Conservation (phyloP, 1,140 invertebrate species). For the Trialeurodes vaporariorum region DNA sequence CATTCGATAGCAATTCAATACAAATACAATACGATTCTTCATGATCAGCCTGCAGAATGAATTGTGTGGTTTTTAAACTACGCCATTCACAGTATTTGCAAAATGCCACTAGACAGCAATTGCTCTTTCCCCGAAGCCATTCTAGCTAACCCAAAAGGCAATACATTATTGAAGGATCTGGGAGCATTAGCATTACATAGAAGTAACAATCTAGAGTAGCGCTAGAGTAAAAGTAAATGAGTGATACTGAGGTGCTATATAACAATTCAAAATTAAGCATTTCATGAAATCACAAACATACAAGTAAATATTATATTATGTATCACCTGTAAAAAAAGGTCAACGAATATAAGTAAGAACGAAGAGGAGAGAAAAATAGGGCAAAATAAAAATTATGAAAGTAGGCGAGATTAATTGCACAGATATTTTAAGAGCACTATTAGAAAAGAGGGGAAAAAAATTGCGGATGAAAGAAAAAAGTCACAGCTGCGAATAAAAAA, state of each 20-base stretch:
- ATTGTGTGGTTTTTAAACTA: no score
- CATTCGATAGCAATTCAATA: no score
- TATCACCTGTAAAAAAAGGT: neutral
- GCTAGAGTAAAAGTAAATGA: neutral
- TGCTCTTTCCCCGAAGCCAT: no score
- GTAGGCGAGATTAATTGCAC: neutral
- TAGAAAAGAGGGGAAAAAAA: no score
- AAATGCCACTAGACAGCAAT: no score
- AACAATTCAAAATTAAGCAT: neutral
- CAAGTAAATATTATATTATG: neutral
- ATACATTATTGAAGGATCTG: neutral
- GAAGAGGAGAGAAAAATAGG: neutral
- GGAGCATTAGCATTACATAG: neutral
- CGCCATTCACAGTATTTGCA: no score
- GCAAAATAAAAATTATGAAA: neutral
- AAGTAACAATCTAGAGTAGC: neutral
- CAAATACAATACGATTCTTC: no score
- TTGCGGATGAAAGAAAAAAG: no score
- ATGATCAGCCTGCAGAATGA: no score
- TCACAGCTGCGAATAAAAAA: no score
- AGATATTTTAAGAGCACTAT: no score
- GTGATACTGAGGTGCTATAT: neutral
- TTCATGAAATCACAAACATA: neutral
- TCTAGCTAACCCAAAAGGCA: neutral
- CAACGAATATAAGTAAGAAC: neutral